phyloP scores from a whole-genome alignment of 1,140 invertebrate genomes.

The Panagrolaimus sp. region DNA sequence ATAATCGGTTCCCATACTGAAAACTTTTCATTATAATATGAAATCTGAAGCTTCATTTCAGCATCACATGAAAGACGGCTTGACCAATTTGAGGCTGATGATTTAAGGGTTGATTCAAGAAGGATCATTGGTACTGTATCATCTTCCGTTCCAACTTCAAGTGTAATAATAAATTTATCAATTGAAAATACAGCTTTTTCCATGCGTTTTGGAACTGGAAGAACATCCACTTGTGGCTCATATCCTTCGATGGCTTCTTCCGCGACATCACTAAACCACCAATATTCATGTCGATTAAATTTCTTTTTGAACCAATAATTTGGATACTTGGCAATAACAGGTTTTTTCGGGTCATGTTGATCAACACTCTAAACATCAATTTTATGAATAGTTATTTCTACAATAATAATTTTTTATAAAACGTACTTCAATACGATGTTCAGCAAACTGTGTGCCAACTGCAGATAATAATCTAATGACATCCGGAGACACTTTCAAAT shows the following conservation, averaged over 20 bases:
- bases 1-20: slow-evolving; percentile 93
- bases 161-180: slow-evolving; percentile 67
- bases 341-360: neutral
- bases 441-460: slow-evolving; percentile 68
- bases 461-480: slow-evolving; percentile 79
- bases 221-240: slow-evolving; percentile 20
- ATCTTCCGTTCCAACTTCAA: slow-evolving; percentile 80
- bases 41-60: slow-evolving; percentile 72
- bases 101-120: slow-evolving; percentile 73
- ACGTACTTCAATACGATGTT: slow-evolving; percentile 48
- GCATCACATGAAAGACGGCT: slow-evolving; percentile 61
- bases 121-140: slow-evolving; percentile 81
- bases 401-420: too few species aligned
- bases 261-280: slow-evolving; percentile 47
- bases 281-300: slow-evolving; percentile 43
- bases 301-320: slow-evolving; percentile 51
- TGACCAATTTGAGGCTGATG: slow-evolving; percentile 76
- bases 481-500: slow-evolving; percentile 73
- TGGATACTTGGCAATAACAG: slow-evolving; percentile 37
- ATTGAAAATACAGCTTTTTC: slow-evolving; percentile 58
- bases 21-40: slow-evolving; percentile 84
- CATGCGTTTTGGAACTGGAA: neutral
- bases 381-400: too few species aligned
- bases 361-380: slow-evolving; percentile 7
- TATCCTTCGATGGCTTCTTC: slow-evolving; percentile 35